phyloP scores from a whole-genome alignment of 1,140 invertebrate species.

The Latrodectus geometricus region DNA sequence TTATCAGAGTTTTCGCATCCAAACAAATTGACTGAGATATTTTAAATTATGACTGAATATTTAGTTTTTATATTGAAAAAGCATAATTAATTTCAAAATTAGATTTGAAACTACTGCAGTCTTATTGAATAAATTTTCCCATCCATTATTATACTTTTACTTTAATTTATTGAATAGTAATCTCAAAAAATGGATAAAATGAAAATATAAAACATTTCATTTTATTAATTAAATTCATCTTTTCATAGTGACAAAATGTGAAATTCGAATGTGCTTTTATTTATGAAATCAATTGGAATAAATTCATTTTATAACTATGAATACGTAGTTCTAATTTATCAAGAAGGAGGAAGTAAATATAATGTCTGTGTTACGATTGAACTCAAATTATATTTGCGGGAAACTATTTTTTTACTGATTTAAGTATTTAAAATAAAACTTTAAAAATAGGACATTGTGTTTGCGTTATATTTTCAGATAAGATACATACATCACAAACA shows the following conservation, averaged over 20 bases:
- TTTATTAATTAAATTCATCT: not conserved
- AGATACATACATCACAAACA: too few relatives aligned
- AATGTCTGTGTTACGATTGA: too few relatives aligned
- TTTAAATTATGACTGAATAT: not conserved
- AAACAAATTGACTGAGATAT: not conserved
- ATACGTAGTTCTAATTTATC: too few relatives aligned
- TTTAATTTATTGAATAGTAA: not conserved
- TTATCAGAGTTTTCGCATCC: not conserved
- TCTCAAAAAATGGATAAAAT: not conserved
- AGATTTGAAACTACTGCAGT: not conserved
- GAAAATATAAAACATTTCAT: not conserved
- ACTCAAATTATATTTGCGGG: too few relatives aligned
- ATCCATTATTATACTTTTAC: not conserved
- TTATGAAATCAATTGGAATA: too few relatives aligned
- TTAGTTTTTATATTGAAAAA: not conserved
- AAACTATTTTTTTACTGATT: too few relatives aligned
- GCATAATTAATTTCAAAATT: not conserved
- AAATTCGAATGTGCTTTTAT: too few relatives aligned
- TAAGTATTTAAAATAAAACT: too few relatives aligned
- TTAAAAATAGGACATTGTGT: too few relatives aligned
- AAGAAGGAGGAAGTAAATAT: too few relatives aligned
- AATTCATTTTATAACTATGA: too few relatives aligned
- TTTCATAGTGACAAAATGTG: not conserved
- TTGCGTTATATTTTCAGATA: too few relatives aligned
- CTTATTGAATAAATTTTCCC: not conserved